These are phyloP conservation scores for Gymnorhina tibicen DNA, from an alignment of 2,113 vertebrate species.

Conservation along the genomic window DNA sequence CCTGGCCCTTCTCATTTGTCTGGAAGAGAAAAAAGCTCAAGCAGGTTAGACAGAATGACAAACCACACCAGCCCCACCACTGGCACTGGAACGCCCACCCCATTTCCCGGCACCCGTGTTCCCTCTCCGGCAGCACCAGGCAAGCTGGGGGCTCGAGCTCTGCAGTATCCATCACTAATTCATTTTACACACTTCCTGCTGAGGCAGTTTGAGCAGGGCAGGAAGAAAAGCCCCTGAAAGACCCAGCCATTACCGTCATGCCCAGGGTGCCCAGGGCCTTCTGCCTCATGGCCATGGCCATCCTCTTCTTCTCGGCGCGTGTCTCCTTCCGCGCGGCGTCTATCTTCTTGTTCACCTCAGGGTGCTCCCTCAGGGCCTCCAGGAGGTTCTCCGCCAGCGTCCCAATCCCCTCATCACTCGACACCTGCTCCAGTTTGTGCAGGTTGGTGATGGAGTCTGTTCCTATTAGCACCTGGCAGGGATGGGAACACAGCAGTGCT, in stretches of 20 bases:
- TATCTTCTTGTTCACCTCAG: slow-evolving; percentile 94
- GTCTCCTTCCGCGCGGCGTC: slow-evolving; percentile 95
- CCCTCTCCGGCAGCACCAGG: neutral
- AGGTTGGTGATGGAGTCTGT: slow-evolving; percentile 95
- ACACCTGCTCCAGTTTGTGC: slow-evolving; percentile 98
- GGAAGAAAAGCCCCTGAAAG: neutral
- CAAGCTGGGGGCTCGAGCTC: neutral
- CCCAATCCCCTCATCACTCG: slow-evolving; percentile 97
- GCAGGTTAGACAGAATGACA: neutral
- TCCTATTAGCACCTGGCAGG: slow-evolving; percentile 86
- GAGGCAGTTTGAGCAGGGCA: neutral
- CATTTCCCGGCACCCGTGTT: neutral
- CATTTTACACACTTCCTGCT: neutral
- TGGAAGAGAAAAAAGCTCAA: slow-evolving; percentile 50
- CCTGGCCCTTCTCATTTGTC: slow-evolving; percentile 98
- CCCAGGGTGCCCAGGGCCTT: slow-evolving; percentile 96
- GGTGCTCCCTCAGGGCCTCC: slow-evolving; percentile 91
- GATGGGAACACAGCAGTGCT: neutral
- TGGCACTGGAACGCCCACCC: neutral
- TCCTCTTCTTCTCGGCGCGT: slow-evolving; percentile 94
- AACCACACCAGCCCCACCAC: neutral
- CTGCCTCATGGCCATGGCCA: slow-evolving; percentile 99
- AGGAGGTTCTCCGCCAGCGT: slow-evolving; percentile 95
- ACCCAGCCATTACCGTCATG: slow-evolving; percentile 84
- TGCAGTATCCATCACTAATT: neutral